phyloP scores from a whole-genome alignment of 2,797 vertebrate species.

The Hoplostethus mediterraneus region DNA sequence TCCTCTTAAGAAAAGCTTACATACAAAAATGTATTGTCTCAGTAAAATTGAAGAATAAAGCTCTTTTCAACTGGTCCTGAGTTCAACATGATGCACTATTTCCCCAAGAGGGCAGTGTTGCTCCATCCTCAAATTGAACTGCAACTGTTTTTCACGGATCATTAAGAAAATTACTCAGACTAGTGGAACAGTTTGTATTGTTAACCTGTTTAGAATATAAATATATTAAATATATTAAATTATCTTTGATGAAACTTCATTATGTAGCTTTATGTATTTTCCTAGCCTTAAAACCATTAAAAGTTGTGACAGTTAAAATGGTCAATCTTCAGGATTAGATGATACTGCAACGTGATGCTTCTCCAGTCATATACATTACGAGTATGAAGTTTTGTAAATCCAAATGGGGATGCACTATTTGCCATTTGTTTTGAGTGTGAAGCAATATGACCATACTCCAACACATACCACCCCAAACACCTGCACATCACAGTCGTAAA shows the following conservation, averaged over 20 bases:
- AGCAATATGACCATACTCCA: too few relatives aligned
- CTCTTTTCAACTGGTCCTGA: slow-evolving; percentile 54
- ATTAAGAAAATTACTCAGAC: background rate
- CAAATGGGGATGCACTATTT: too few relatives aligned
- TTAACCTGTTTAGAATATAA: background rate
- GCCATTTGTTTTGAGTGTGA: too few relatives aligned
- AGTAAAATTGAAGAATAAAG: slow-evolving; percentile 73
- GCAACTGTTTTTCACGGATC: background rate
- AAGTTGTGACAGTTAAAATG: background rate
- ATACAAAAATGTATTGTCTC: slow-evolving; percentile 67
- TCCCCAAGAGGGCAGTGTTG: slow-evolving; percentile 58
- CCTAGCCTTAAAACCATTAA: too few relatives aligned
- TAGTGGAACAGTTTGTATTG: background rate
- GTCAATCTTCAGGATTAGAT: too few relatives aligned
- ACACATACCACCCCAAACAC: too few relatives aligned
- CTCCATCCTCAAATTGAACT: slow-evolving; percentile 3
- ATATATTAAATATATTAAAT: background rate
- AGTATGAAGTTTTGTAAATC: too few relatives aligned
- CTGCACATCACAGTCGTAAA: too few relatives aligned
- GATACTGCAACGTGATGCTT: background rate
- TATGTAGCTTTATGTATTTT: too few relatives aligned
- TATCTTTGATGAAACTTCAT: too few relatives aligned
- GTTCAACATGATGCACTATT: slow-evolving; percentile 12
- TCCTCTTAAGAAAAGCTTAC: slow-evolving; percentile 68
- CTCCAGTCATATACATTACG: too few relatives aligned